Conservation (phyloP, 2,888 invertebrate species). For the Drosophila conformis region DNA sequence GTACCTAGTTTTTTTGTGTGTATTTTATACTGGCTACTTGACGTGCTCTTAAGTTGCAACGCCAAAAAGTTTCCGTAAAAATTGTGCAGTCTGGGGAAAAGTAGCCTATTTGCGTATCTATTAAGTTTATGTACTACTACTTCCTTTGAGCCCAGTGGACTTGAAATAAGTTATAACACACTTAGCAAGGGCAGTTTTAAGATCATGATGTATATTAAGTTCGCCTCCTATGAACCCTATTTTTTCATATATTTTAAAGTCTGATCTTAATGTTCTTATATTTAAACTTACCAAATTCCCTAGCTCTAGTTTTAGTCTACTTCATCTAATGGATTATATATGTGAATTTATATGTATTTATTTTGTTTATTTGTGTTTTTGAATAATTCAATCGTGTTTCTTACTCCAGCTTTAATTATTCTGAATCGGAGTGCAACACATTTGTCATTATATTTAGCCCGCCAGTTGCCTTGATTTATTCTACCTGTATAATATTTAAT, state of each 20-base stretch:
- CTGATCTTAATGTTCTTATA: background rate
- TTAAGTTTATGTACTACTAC: constrained; percentile 23
- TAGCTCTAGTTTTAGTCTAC: background rate
- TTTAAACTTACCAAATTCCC: background rate
- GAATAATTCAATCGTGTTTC: background rate
- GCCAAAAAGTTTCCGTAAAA: constrained; percentile 37
- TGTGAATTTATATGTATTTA: background rate
- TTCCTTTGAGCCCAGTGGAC: constrained; percentile 21
- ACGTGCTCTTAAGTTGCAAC: constrained; percentile 14
- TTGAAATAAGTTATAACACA: constrained; percentile 1
- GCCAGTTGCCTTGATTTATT: constrained; percentile 37
- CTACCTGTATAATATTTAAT: constrained; percentile 42
- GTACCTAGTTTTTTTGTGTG: constrained; percentile 39
- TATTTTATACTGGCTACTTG: constrained; percentile 30
- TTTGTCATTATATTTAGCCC: background rate
- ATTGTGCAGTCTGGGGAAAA: constrained; percentile 20
- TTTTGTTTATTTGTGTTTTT: background rate
- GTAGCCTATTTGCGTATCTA: constrained; percentile 23
- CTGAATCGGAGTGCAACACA: background rate
- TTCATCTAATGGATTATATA: background rate
- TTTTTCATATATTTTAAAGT: background rate
- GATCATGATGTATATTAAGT: background rate
- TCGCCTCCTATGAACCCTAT: background rate
- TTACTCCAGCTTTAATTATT: background rate
- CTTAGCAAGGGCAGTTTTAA: background rate